A percentile compares a stretch with the other conserved stretches of the same genome.
phyloP scores from a whole-genome alignment of 2,888 invertebrate genomes.

The Agriopis aurantiaria region DNA sequence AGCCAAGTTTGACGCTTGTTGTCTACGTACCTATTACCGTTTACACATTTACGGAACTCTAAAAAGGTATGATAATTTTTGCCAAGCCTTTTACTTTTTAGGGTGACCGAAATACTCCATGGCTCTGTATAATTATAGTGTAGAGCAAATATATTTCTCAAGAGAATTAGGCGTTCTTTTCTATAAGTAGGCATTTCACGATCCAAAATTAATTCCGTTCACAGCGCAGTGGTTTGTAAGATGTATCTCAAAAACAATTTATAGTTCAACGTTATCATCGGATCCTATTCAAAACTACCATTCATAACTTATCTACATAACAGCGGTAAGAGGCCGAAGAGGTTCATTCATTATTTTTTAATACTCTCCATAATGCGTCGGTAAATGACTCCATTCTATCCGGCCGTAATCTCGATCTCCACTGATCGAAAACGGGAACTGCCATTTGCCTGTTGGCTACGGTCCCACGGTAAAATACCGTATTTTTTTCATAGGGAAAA shows the following conservation, averaged over 20 bases:
- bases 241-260: slow-evolving; percentile 13
- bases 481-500: slow-evolving; percentile 27
- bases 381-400: slow-evolving; percentile 45
- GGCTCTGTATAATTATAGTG: too few relatives aligned
- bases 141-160: too few relatives aligned
- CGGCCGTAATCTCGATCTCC: slow-evolving; percentile 38
- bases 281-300: slow-evolving; percentile 37
- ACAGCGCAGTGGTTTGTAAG: slow-evolving; percentile 6
- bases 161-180: too few relatives aligned
- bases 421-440: slow-evolving; percentile 43
- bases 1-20: too few relatives aligned
- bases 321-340: slow-evolving; percentile 29
- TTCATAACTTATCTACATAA: slow-evolving; percentile 42
- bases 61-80: too few relatives aligned
- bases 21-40: too few relatives aligned
- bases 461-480: slow-evolving; percentile 28
- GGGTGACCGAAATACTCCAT: too few relatives aligned
- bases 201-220: background rate
- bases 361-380: slow-evolving; percentile 40
- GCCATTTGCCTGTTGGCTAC: slow-evolving; percentile 23
- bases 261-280: slow-evolving; percentile 17
- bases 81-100: too few relatives aligned
- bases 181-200: too few relatives aligned
- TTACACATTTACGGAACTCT: too few relatives aligned
- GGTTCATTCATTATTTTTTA: slow-evolving; percentile 44